Evolutionary conservation across 1,140 invertebrate species (phyloP), one percentile per base, ranked within the genome.

Genomic region (Aporrectodea caliginosa): DNA sequence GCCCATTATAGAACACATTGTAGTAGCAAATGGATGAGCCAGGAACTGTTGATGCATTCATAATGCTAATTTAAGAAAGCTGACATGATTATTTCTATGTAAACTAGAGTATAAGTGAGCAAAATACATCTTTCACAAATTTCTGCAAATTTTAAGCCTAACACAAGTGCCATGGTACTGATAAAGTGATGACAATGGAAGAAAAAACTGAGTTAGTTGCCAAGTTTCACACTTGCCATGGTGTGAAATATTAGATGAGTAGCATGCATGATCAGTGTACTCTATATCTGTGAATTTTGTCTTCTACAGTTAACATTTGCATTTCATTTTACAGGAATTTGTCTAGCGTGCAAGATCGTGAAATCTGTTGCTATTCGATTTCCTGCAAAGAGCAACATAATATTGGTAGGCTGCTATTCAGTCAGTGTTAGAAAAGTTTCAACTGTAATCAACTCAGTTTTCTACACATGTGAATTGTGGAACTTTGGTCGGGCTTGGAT

Each of bases 341-440:
- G 81, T 94, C 94, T 80, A 94, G 95, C 34, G 97, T 99, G 89
- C 96, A 98, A 90, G 98, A 99, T 90, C 92, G 98, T 84, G 98
- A 99, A 91, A 99, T 99, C 81, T 99, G 98, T 90, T 99, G 98
- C 90, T 99, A 99, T 90, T 99, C 96, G 83, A 99, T 99, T 90
- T 99, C 97, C 75, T 99, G 98, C 91, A 99, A 99, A 91, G 96
- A 99, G 90, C 98, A 98, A 90, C 95, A 98, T 90, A 99, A 99
- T 91, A 99, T 99, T 88, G 91, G 90, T 91, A 84, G 85, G 87
- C n/a, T n/a, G n/a, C n/a, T n/a, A n/a, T n/a, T n/a, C n/a, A n/a
- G n/a, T n/a, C n/a, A n/a, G n/a, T n/a, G n/a, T n/a, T n/a, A n/a
- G n/a, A n/a, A n/a, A n/a, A n/a, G n/a, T n/a, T n/a, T n/a, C n/a